Evolutionary conservation across 2,888 invertebrate species (phyloP), one percentile per base, ranked within the genome.

Genomic region (Andrena camellia): DNA sequence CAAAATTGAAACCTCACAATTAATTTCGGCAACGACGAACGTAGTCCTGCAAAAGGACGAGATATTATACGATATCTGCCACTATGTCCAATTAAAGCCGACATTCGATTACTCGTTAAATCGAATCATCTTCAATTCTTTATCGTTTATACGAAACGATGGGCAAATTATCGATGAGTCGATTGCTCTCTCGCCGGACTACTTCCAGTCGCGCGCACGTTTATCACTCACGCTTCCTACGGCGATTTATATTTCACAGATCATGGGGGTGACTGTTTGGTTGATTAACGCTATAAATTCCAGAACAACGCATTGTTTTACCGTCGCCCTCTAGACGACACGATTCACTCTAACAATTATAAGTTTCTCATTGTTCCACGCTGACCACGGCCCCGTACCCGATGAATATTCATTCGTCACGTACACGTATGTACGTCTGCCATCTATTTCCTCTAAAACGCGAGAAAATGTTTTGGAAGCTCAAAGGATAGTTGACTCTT

Each of bases 311-410:
- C 68, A 71, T 70, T 68, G 80, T 66, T 84, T 69, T 74, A 66
- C 63, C 69, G 77, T 4, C 33, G 69, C 77, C 52, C 60, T 26
- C 48, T 33, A 29, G 17, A 69, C 64, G 35, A 60, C 57, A 54
- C 62, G 29, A 60, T 48, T 69, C 68, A 23, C 48, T 42, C 66
- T 78, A 83, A 81, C 73, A 78, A 67, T 70, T 78, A 87, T 87
- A 82, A 87, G 82, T 87, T 79, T 79, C 70, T 85, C 82, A 76
- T 79, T 87, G 79, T 87, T 82, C 74, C 88, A 26, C 76, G 64
- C 54, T 71, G 67, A 62, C 50, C 78, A 77, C 62, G 66, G 68
- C 64, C 42, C 76, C 20, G 13, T 74, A 85, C 69, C 79, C 78
- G 82, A 69, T 42, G 63, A 77, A 87, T 60, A 64, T 70, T 64